Evolutionary conservation across 2,888 invertebrate genomes (phyloP), one percentile per base, ranked within the genome.

Genomic region (Julus scandinavius): DNA sequence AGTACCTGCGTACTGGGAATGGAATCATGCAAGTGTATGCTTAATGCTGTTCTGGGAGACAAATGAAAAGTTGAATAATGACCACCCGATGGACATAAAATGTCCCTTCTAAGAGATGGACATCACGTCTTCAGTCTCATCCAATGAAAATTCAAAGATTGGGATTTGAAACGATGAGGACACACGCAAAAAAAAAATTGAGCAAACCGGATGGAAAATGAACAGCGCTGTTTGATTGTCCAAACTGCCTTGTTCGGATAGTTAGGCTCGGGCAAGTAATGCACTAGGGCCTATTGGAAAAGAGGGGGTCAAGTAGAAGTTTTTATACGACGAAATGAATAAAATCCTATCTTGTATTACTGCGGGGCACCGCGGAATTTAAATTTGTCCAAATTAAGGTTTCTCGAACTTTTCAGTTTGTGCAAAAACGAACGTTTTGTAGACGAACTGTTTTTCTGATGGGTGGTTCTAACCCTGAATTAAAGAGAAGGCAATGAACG

Each of bases 41-140:
- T 72, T 72, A 72, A 72, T 72, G n/a, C 72, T 29, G 72, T 6
- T 4, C 72, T 72, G 72, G 72, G 29, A 72, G 72, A 72, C 72
- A 72, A 72, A 72, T 72, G 72, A 72, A 72, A 72, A 72, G 72
- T 72, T 72, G 72, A 72, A 72, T 72, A 72, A 72, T 72, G 72
- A 72, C 72, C 72, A 72, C 72, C 72, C 72, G 29, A 29, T 72
- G 72, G 72, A 72, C 72, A 72, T 72, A 72, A 72, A 72, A 72
- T 72, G 72, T 6, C 72, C 72, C 72, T 72, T 72, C 72, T 72
- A 72, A 72, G 72, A 72, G 72, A 72, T 72, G 72, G 72, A 72
- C 72, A 72, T 72, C 72, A 72, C 72, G 72, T 72, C 72, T 72
- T 72, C 29, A 4, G 72, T 72, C 72, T 72, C 29, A 29, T 29